Base-by-base conservation (phyloP, 2,888 invertebrate genomes). In the Tipula unca region DNA sequence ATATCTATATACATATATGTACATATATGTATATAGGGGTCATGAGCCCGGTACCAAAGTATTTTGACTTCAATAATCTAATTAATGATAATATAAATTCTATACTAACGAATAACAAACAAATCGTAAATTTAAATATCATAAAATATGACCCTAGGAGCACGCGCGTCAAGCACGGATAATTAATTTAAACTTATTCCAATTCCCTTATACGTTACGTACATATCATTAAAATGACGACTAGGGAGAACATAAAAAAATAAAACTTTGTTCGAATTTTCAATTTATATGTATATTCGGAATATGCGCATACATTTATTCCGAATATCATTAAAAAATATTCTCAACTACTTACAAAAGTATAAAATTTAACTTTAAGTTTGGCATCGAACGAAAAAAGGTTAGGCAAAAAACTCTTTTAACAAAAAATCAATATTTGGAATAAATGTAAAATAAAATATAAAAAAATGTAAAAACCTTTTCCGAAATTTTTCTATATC, bases 341-440 rank as follows among this genome's bases (percentile, higher is more conserved):
- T 69, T 69, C 25, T 25, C 69, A 69, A 69, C 69, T 69, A 69
- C 69, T 69, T 69, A 69, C 69, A 69, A 69, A 69, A 69, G 69
- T 25, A 69, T 6, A 69, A 69, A 69, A 25, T 69, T 69, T 69
- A 69, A 69, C 69, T 69, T 69, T 69, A 10, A 69, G 69, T 69
- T 69, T 69, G 69, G 69, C 20, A 69, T 69, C 69, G 69, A 69
- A 69, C 3, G 25, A 25, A 69, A 69, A 69, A 25, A 69, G 69
- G 69, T 69, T 69, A 69, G 69, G 69, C 69, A 69, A 69, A 69
- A 54, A 69, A 69, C 69, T 69, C 69, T 69, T 69, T 69, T 69
- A 69, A 69, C 69, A 69, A 69, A 69, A 69, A 69, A 69, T 69
- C 69, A 69, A 69, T 69, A 69, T 69, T 69, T 69, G 69, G 25